Evolutionary conservation across 2,113 vertebrate species (phyloP).

Genomic region (Dipodomys stephensi): DNA sequence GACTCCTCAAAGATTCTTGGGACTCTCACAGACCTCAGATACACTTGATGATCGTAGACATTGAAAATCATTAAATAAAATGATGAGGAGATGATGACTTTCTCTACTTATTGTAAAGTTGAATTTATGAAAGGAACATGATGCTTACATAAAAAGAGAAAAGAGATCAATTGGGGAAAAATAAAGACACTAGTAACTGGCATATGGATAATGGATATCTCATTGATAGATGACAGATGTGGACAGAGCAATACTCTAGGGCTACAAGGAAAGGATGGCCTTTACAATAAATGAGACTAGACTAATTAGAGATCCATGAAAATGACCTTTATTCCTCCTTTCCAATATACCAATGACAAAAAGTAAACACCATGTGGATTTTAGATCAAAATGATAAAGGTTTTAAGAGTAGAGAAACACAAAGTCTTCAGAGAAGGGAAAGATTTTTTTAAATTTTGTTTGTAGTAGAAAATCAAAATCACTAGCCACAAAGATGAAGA

Average conservation of each 20-base stretch:
- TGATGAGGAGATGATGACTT: not conserved
- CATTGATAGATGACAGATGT: not conserved
- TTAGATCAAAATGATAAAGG: not conserved
- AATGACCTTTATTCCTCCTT: not conserved
- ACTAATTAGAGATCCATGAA: not conserved
- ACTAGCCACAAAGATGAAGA: not conserved
- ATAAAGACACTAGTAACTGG: not conserved
- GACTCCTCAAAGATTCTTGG: not conserved
- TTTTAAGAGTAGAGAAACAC: not conserved
- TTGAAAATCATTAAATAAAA: conserved; percentile 27
- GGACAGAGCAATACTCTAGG: not conserved
- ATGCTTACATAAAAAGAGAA: not conserved
- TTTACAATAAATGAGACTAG: not conserved
- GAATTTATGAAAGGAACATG: not conserved
- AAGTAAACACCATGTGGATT: not conserved
- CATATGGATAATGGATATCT: not conserved
- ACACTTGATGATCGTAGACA: not conserved
- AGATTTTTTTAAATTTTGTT: not conserved
- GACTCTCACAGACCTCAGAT: not conserved
- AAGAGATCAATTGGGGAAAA: not conserved
- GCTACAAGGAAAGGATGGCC: not conserved
- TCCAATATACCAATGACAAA: not conserved
- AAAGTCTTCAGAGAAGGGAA: not conserved
- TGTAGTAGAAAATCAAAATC: conserved; percentile 24
- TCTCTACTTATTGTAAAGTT: not conserved